Conservation (phyloP, 2,888 invertebrate genomes). For the Drosophila antonietae region DNA sequence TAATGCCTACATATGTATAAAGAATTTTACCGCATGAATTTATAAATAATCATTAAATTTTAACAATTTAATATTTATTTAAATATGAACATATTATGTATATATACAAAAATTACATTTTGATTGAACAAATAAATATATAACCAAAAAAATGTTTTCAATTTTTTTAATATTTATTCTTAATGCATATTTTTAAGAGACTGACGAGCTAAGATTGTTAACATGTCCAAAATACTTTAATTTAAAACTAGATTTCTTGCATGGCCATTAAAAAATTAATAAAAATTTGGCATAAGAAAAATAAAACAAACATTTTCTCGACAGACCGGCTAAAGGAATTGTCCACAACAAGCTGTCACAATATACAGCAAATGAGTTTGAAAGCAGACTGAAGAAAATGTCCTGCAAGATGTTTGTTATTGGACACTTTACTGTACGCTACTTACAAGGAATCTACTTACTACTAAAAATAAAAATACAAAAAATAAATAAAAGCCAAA, state of each 20-base stretch:
- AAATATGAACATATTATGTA: neutral
- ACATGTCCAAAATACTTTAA: no score
- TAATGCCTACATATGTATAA: no score
- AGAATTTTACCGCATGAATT: no score
- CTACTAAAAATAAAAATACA: neutral
- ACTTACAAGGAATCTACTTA: neutral
- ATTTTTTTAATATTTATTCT: no score
- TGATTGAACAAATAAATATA: no score
- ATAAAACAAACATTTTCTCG: neutral
- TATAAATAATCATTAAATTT: neutral
- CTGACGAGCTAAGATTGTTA: no score
- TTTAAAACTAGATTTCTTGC: neutral
- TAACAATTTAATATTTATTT: neutral
- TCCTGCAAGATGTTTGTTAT: slow-evolving; percentile 4
- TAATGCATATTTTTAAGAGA: no score
- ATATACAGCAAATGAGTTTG: neutral
- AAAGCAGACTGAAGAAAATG: neutral
- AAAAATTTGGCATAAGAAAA: neutral
- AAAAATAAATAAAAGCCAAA: neutral
- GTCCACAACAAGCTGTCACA: neutral
- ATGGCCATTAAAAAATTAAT: neutral
- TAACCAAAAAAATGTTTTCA: no score
- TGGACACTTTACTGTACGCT: slow-evolving; percentile 4
- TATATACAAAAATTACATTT: no score
- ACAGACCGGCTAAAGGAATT: neutral